phyloP scores from a whole-genome alignment of 2,797 vertebrate genomes.

The Smutsia gigantea region DNA sequence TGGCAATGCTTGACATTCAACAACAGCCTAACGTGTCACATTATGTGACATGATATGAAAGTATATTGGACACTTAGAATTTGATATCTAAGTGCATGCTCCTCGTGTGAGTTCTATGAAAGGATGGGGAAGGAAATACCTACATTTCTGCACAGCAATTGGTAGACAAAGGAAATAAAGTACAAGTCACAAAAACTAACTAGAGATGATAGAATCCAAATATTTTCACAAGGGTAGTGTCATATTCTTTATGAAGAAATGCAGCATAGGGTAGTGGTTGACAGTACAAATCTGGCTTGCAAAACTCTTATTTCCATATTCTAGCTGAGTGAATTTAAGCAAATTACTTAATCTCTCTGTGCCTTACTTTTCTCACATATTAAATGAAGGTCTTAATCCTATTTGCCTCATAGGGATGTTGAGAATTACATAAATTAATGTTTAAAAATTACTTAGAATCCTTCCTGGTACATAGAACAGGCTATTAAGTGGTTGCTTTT shows the following conservation, averaged over 20 bases:
- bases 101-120: neutral
- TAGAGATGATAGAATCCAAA: neutral
- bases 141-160: neutral
- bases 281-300: neutral
- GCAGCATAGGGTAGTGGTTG: neutral
- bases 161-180: neutral
- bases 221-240: neutral
- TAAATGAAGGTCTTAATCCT: neutral
- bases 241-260: neutral
- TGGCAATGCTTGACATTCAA: neutral
- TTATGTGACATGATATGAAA: neutral
- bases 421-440: neutral
- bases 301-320: neutral
- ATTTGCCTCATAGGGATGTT: neutral
- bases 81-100: neutral
- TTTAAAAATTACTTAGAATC: neutral
- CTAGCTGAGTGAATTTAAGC: neutral
- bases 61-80: slow-evolving; percentile 9
- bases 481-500: neutral
- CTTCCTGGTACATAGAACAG: neutral
- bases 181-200: neutral
- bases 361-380: neutral
- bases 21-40: slow-evolving; percentile 42
- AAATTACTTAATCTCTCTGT: neutral
- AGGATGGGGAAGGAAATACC: neutral